Evolutionary conservation across 2,113 vertebrate species (phyloP).

Genomic region (Thomomys bottae): DNA sequence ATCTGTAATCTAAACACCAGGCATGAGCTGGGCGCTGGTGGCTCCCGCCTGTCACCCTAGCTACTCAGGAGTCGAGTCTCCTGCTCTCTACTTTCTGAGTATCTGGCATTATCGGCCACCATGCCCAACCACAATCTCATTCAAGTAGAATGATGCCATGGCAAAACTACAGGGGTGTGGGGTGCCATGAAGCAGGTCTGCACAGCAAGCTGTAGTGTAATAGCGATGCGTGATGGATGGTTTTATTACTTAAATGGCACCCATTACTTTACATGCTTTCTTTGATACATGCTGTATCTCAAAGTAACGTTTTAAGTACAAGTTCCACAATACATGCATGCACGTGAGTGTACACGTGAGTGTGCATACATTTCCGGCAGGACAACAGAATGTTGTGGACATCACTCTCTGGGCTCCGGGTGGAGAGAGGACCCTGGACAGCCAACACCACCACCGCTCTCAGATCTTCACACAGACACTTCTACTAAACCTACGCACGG

Average conservation of each 20-base stretch:
- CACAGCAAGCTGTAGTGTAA: neutral
- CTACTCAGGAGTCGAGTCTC: no score
- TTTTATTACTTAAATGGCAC: neutral
- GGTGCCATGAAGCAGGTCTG: neutral
- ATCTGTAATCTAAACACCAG: no score
- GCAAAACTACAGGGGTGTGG: neutral
- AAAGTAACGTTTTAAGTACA: slow-evolving; percentile 40
- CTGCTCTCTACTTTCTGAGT: no score
- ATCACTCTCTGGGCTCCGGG: neutral
- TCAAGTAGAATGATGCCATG: neutral
- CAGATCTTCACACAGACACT: neutral
- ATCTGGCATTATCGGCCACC: no score
- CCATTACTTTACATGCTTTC: neutral
- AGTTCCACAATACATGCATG: neutral
- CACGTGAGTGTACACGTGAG: neutral
- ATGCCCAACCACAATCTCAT: no score
- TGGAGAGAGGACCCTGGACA: neutral
- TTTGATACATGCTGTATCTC: neutral
- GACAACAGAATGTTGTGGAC: neutral
- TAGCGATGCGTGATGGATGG: neutral
- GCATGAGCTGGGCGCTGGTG: no score
- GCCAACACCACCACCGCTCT: neutral
- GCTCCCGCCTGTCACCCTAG: no score
- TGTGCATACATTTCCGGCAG: neutral
- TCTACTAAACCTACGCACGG: neutral